These are phyloP conservation scores for Ctenopoma multispine DNA, from an alignment of 2,797 vertebrate genomes.

Conservation along the genomic window DNA sequence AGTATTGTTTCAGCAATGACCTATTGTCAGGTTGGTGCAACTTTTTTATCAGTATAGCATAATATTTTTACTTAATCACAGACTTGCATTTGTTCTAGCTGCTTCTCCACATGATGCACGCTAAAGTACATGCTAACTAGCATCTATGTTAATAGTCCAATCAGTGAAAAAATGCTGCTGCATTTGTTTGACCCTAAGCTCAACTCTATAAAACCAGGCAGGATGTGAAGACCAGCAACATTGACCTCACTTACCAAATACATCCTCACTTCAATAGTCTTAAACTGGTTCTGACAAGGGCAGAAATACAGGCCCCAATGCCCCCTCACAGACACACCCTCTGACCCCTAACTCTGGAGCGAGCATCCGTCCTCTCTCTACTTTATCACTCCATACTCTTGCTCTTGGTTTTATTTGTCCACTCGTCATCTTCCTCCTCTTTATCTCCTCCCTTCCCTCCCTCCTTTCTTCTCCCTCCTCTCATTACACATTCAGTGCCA, in stretches of 20 bases:
- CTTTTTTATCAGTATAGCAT: neutral
- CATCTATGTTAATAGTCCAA: neutral
- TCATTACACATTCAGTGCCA: conserved; percentile 89
- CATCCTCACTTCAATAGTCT: conserved; percentile 37
- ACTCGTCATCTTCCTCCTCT: conserved; percentile 41
- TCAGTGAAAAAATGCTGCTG: neutral
- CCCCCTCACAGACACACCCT: conserved; percentile 15
- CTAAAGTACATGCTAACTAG: neutral
- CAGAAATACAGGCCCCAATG: conserved; percentile 6
- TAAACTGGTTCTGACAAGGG: conserved; percentile 49
- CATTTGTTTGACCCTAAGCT: neutral
- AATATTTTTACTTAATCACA: too few relatives aligned
- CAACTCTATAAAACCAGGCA: conserved; percentile 3
- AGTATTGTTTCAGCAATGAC: neutral
- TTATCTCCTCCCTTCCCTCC: conserved; percentile 37
- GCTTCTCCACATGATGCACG: neutral
- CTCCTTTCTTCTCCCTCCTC: conserved; percentile 26
- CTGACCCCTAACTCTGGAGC: conserved; percentile 51
- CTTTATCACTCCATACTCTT: conserved; percentile 40
- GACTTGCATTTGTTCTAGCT: neutral
- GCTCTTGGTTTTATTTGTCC: conserved; percentile 45
- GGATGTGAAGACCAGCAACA: conserved; percentile 19
- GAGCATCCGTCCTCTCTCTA: conserved; percentile 44
- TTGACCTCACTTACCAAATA: conserved; percentile 29
- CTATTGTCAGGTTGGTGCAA: neutral